A percentile compares a stretch with the other conserved stretches of the same genome.
Conservation (phyloP, 2,888 invertebrate genomes). For the Neoascia interrupta region DNA sequence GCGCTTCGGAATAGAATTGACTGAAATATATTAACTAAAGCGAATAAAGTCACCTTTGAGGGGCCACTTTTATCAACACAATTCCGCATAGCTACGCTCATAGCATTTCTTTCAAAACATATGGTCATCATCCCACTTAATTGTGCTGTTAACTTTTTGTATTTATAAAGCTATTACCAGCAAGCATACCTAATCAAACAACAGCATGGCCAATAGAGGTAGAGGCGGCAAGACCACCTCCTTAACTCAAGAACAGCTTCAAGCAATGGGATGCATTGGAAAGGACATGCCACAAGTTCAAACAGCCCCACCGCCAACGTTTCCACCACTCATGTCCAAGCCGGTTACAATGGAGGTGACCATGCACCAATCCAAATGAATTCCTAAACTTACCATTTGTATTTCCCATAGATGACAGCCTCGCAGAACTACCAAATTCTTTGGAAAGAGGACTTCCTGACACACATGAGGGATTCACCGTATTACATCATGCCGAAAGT, state of each 20-base stretch:
- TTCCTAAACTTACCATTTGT: not conserved
- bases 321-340: constrained; percentile 82
- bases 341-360: constrained; percentile 80
- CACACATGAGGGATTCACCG: constrained; percentile 85
- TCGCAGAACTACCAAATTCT: constrained; percentile 86
- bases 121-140: too few species aligned
- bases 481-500: constrained; percentile 74
- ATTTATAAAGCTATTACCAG: too few species aligned
- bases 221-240: constrained; percentile 77
- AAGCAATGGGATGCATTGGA: constrained; percentile 77
- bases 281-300: constrained; percentile 81
- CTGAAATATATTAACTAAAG: too few species aligned
- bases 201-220: constrained; percentile 76
- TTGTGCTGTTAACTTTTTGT: too few species aligned
- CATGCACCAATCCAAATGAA: not conserved
- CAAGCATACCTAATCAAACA: too few species aligned
- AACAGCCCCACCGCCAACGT: constrained; percentile 82
- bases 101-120: too few species aligned
- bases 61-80: too few species aligned
- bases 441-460: constrained; percentile 87
- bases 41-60: too few species aligned
- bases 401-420: constrained; percentile 78
- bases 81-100: too few species aligned
- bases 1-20: too few species aligned
- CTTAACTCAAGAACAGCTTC: constrained; percentile 78